Conservation (phyloP, 2,797 vertebrate genomes). For the Lepus oiostolus region DNA sequence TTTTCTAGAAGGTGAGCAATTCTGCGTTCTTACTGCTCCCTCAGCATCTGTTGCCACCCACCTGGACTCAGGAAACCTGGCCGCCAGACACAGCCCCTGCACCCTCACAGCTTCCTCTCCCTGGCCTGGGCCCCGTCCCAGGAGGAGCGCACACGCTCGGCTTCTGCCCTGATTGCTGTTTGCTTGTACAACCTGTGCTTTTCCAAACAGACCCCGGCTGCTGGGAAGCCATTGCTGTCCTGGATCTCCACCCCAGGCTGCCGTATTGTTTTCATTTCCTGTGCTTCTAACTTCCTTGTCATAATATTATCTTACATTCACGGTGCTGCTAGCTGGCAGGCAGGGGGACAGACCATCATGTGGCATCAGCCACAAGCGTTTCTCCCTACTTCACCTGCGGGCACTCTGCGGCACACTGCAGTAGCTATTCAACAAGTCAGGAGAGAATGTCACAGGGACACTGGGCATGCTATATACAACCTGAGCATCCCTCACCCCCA, state of each 20-base stretch:
- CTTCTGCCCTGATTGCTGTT: slow-evolving; percentile 4
- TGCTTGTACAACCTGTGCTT: slow-evolving; percentile 58
- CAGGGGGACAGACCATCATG: not conserved
- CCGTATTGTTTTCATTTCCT: slow-evolving; percentile 58
- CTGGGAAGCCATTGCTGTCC: not conserved
- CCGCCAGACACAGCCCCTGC: not conserved
- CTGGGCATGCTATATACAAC: rapidly evolving
- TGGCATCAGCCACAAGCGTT: not conserved
- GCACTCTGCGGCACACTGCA: rapidly evolving
- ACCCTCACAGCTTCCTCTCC: not conserved
- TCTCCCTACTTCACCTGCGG: not conserved
- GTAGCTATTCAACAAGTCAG: not conserved
- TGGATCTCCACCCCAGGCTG: not conserved
- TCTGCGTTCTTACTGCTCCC: not conserved
- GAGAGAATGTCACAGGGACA: not conserved
- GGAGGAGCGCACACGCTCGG: not conserved
- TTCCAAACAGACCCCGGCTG: slow-evolving; percentile 9
- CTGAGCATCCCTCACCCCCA: too few relatives aligned
- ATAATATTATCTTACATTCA: slow-evolving; percentile 38
- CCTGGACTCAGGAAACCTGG: not conserved
- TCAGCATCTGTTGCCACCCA: not conserved
- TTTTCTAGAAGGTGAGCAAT: not conserved
- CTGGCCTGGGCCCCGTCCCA: not conserved
- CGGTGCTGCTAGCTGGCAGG: rapidly evolving
- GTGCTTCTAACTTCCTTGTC: slow-evolving; percentile 39